Evolutionary conservation across 1,140 invertebrate species (phyloP), one percentile per base, ranked within the genome.

Genomic region (Dolichoris vasculosae): DNA sequence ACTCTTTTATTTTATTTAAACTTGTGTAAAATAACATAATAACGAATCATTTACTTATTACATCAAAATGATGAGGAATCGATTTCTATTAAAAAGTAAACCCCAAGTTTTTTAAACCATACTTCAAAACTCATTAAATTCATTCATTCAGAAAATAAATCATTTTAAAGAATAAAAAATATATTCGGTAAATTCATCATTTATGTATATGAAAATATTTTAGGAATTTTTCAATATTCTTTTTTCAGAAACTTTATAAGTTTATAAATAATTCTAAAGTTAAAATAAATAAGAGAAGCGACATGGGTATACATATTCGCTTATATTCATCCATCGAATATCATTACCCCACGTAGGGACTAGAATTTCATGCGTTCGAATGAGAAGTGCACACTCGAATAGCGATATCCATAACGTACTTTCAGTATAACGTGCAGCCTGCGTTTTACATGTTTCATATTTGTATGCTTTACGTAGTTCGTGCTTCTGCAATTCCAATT

Each of bases 271-370:
- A 59, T 59, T 59, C 3, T 26, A 26, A 59, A 26, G 51, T 75
- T 40, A 63, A 83, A 75, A 20, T 55, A 30, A 51, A 26, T 20
- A 75, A 43, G 11, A 48, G 15, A 40, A 59, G 51, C 26, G 46
- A 3, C 30, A 43, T 23, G 30, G 67, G 23, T 26, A 9, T 77
- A 77, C 59, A 63, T 26, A 23, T 63, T 38, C 43, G 76, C 59
- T 69, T 78, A 69, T 79, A 78, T 79, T 79, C 64, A 79, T 84
- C 48, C 64, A 84, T 84, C 76, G 83, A 71, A 64, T 71, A 64
- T 79, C 83, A 84, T 84, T 69, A 64, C 9, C 48, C 35, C 59
- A 51, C 75, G 59, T 79, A 59, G 38, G 48, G 64, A 79, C 64
- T 84, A 48, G 46, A 84, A 84, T 84, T 84, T 84, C 83, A 79